phyloP scores from a whole-genome alignment of 2,888 invertebrate genomes.

The Desoria tigrina region DNA sequence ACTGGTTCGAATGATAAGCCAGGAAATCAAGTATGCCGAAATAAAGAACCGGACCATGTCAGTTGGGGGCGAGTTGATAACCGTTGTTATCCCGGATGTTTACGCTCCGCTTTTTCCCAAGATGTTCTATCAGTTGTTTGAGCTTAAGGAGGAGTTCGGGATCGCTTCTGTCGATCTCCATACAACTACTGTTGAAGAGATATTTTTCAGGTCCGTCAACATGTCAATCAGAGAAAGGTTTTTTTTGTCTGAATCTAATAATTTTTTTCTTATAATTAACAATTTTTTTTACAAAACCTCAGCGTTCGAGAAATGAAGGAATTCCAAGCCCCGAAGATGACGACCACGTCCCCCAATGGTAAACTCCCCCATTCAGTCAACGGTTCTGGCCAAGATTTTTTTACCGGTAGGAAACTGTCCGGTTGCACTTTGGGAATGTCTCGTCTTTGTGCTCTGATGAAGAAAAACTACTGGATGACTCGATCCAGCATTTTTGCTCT shows the following conservation, averaged over 20 bases:
- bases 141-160: constrained; percentile 23
- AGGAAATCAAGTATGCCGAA: constrained; percentile 13
- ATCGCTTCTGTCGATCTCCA: constrained; percentile 24
- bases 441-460: constrained; percentile 19
- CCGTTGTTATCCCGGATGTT: constrained; percentile 15
- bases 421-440: constrained; percentile 4
- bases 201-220: constrained; percentile 26
- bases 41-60: constrained; percentile 22
- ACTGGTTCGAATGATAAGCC: constrained; percentile 23
- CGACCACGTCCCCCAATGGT: neutral
- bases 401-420: constrained; percentile 6
- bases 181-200: constrained; percentile 27
- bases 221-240: neutral
- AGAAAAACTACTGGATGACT: constrained; percentile 28
- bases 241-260: neutral
- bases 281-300: too few species aligned
- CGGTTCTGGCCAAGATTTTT: neutral
- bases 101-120: constrained; percentile 22
- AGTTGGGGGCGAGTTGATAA: constrained; percentile 27
- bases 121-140: constrained; percentile 25
- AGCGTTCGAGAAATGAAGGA: constrained; percentile 23
- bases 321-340: constrained; percentile 10
- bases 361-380: too few species aligned
- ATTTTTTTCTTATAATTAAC: too few species aligned
- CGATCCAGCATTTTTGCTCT: constrained; percentile 4